Percentiles rank a stretch among this genome's conserved stretches.
These are phyloP conservation scores for Rhabditoides inermis DNA, from an alignment of 2,888 invertebrate species.

Conservation along the genomic window DNA sequence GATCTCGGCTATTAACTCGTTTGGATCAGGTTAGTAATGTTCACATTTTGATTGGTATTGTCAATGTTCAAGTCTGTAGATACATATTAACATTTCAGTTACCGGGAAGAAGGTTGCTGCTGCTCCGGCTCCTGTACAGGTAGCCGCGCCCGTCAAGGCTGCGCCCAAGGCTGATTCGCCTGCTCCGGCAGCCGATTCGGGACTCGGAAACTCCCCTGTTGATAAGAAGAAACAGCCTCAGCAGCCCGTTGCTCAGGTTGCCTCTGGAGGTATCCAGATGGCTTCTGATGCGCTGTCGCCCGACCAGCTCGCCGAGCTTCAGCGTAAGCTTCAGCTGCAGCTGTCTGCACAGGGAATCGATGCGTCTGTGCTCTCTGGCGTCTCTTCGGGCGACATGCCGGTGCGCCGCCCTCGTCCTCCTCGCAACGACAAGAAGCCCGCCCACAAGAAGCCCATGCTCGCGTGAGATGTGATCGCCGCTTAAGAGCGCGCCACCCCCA, in stretches of 20 bases:
- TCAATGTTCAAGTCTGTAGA: too few species aligned
- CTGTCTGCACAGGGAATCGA: conserved; percentile 34
- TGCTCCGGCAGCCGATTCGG: too few species aligned
- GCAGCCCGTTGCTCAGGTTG: conserved; percentile 23
- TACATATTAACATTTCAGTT: too few species aligned
- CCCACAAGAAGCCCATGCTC: conserved; percentile 15
- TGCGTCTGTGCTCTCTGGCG: conserved; percentile 19
- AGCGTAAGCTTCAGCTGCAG: conserved; percentile 18
- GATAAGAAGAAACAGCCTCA: conserved; percentile 27
- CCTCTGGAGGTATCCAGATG: conserved; percentile 37
- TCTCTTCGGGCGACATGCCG: neutral
- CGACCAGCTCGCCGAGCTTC: conserved; percentile 44
- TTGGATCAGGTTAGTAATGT: conserved; percentile 7
- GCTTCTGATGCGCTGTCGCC: conserved; percentile 40
- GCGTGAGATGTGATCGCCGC: too few species aligned
- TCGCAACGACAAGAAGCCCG: conserved; percentile 8
- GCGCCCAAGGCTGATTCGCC: too few species aligned
- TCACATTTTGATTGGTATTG: neutral
- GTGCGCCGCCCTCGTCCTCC: conserved; percentile 10
- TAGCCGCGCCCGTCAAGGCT: too few species aligned
- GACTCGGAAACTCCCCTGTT: neutral
- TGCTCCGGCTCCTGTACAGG: neutral
- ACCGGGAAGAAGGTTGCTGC: neutral
- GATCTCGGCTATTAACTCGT: conserved; percentile 1
- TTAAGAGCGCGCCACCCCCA: too few species aligned